Percentiles rank a stretch among this genome's conserved stretches.
phyloP scores from a whole-genome alignment of 2,113 vertebrate species.

The Nothobranchius furzeri region DNA sequence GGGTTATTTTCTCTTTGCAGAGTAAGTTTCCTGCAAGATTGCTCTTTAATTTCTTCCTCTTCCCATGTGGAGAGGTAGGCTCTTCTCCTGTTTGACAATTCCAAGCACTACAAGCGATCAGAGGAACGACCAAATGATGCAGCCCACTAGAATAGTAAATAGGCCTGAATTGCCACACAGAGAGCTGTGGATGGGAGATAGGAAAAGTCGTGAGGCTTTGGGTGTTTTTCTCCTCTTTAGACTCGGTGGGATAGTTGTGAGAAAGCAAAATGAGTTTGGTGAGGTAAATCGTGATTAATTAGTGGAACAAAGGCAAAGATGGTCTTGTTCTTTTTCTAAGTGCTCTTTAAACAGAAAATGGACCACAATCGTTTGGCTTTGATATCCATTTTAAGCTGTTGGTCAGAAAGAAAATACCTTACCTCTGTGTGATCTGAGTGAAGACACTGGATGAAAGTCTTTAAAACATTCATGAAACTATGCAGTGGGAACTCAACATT shows the following conservation, averaged over 20 bases:
- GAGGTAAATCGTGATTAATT: slow-evolving; percentile 60
- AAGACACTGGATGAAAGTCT: slow-evolving; percentile 24
- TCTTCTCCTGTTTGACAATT: slow-evolving; percentile 63
- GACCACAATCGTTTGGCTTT: slow-evolving; percentile 40
- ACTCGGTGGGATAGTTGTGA: neutral
- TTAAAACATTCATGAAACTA: slow-evolving; percentile 16
- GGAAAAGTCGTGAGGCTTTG: slow-evolving; percentile 24
- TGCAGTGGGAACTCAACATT: slow-evolving; percentile 27
- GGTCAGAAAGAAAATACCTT: slow-evolving; percentile 38
- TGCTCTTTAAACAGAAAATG: slow-evolving; percentile 32
- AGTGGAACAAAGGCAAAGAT: slow-evolving; percentile 44
- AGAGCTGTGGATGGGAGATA: slow-evolving; percentile 59
- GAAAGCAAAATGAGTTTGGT: slow-evolving; percentile 25
- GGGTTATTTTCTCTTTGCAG: slow-evolving; percentile 16
- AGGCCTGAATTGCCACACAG: slow-evolving; percentile 46
- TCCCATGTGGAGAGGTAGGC: slow-evolving; percentile 43
- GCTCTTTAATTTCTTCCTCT: slow-evolving; percentile 70
- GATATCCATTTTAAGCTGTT: slow-evolving; percentile 49
- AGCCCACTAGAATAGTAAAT: slow-evolving; percentile 60
- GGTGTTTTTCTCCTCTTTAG: slow-evolving; percentile 24
- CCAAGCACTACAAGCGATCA: slow-evolving; percentile 62
- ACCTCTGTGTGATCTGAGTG: neutral
- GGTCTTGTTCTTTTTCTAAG: slow-evolving; percentile 34
- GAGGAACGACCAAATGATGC: slow-evolving; percentile 55
- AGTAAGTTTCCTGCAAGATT: slow-evolving; percentile 68